Percentiles rank a stretch among this genome's conserved stretches.
These are phyloP conservation scores for Hippopotamyrus pictus DNA, from an alignment of 2,797 vertebrate species.

Conservation along the genomic window DNA sequence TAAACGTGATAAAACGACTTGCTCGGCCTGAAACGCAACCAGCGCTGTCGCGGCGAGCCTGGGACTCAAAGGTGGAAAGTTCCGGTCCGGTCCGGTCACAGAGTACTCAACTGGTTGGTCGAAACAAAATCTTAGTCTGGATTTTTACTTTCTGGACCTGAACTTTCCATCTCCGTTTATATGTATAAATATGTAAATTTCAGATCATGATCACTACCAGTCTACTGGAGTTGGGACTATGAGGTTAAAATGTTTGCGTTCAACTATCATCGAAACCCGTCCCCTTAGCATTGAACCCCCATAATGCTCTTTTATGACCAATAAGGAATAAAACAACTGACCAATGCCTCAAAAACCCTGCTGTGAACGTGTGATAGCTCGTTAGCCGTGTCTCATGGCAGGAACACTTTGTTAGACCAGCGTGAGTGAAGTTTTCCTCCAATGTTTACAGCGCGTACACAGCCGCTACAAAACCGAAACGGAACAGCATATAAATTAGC, in stretches of 20 bases:
- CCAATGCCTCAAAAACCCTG: background rate
- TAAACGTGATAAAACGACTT: background rate
- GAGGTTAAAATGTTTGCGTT: background rate
- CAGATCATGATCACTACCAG: background rate
- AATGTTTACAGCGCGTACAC: background rate
- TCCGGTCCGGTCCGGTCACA: background rate
- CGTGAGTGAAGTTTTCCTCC: background rate
- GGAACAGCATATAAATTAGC: conserved; percentile 53
- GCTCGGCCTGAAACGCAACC: background rate
- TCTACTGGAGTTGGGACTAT: background rate
- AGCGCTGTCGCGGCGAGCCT: background rate
- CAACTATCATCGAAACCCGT: background rate
- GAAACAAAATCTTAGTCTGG: background rate
- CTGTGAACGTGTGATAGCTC: background rate
- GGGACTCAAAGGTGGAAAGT: background rate
- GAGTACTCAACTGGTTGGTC: background rate
- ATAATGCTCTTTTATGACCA: background rate
- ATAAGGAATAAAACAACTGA: background rate
- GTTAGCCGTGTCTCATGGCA: conserved; percentile 1
- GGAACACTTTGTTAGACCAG: conserved; percentile 18
- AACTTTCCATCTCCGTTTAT: background rate
- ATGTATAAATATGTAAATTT: background rate
- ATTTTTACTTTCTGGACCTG: background rate
- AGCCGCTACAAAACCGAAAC: background rate
- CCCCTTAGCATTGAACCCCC: background rate